Evolutionary conservation across 2,797 vertebrate genomes (phyloP).

Genomic region (Anguilla anguilla): DNA sequence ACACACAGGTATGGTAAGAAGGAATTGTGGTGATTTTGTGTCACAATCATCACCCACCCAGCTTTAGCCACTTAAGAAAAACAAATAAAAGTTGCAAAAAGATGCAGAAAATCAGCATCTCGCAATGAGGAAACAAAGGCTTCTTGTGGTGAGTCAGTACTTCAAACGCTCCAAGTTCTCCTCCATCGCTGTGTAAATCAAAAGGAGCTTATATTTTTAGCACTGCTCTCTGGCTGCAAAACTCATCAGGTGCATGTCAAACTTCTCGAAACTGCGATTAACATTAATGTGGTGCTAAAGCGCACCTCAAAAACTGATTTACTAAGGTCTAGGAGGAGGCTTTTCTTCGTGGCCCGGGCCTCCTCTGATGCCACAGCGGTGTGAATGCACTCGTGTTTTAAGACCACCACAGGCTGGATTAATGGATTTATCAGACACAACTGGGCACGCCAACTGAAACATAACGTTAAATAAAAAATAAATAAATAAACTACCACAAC

Average conservation of each 20-base stretch:
- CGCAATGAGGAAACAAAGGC: background rate
- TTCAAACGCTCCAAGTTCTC: background rate
- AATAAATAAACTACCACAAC: constrained; percentile 11
- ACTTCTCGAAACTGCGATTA: constrained; percentile 53
- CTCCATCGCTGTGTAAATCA: background rate
- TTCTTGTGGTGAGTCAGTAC: background rate
- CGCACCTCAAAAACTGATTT: constrained; percentile 46
- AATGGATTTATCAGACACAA: constrained; percentile 67
- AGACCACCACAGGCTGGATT: constrained; percentile 58
- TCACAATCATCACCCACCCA: background rate
- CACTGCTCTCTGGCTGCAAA: background rate
- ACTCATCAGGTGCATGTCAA: constrained; percentile 38
- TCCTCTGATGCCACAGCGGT: constrained; percentile 63
- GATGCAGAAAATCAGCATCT: background rate
- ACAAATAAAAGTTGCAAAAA: background rate
- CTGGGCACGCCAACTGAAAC: constrained; percentile 56
- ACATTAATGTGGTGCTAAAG: constrained; percentile 57
- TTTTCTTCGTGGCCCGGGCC: constrained; percentile 53
- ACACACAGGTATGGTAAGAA: constrained; percentile 30
- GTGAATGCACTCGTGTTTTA: constrained; percentile 61
- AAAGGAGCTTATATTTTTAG: background rate
- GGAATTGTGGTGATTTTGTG: background rate
- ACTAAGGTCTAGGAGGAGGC: constrained; percentile 48
- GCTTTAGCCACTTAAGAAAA: background rate
- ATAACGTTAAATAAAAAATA: constrained; percentile 43